Percentiles rank a stretch among this genome's conserved stretches.
These are phyloP conservation scores for Podargus strigoides DNA, from an alignment of 2,797 vertebrate species.

Conservation along the genomic window DNA sequence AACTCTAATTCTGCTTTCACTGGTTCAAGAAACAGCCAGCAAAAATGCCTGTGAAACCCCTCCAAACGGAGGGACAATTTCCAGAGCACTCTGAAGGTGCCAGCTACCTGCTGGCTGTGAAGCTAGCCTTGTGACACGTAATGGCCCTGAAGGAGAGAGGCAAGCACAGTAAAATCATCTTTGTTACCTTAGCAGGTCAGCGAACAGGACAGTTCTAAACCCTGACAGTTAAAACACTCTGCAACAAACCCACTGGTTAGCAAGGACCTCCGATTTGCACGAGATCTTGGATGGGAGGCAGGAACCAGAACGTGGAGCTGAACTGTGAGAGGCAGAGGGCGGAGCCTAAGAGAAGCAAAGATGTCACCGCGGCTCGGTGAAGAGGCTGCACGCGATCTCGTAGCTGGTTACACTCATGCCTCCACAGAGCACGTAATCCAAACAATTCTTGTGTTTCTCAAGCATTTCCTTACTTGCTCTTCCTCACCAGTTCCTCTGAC, in stretches of 20 bases:
- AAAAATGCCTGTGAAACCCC: background rate
- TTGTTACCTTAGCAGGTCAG: background rate
- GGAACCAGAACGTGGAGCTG: background rate
- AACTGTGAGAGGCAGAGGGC: background rate
- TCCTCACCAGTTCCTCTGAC: background rate
- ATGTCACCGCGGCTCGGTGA: background rate
- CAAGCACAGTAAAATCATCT: background rate
- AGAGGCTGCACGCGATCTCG: background rate
- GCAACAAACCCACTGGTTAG: background rate
- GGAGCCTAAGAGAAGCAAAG: background rate
- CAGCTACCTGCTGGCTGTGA: background rate
- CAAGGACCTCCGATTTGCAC: accelerated
- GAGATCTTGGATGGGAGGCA: background rate
- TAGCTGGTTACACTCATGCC: background rate
- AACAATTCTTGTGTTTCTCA: background rate
- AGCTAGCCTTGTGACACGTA: background rate
- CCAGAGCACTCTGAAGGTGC: background rate
- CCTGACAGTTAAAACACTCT: background rate
- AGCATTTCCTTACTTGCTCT: background rate
- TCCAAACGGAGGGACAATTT: background rate
- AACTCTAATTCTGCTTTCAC: background rate
- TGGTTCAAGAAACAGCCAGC: background rate
- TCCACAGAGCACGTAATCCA: background rate
- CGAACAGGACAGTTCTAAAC: background rate
- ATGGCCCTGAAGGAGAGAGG: background rate